Evolutionary conservation across 2,888 invertebrate species (phyloP).

Genomic region (Silvanus unidentatus): DNA sequence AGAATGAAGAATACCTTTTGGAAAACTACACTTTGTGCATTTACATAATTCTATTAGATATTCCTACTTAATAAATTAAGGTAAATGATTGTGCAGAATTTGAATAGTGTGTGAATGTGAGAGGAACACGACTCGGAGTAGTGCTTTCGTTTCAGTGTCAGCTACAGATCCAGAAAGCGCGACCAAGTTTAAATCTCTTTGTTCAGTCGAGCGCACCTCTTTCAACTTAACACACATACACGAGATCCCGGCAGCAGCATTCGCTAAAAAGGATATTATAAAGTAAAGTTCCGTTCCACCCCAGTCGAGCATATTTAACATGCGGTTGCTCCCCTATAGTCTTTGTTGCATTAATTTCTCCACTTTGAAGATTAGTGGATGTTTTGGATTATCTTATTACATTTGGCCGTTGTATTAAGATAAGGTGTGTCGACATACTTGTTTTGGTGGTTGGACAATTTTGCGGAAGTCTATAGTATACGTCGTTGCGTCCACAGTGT

Average conservation of each 20-base stretch:
- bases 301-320: conserved; percentile 6
- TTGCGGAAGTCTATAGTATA: too few species aligned
- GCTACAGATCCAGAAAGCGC: too few species aligned
- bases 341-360: conserved; percentile 8
- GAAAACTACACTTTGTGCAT: too few species aligned
- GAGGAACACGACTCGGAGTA: neutral
- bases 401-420: too few species aligned
- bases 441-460: too few species aligned
- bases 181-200: conserved; percentile 6
- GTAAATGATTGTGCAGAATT: conserved; percentile 7
- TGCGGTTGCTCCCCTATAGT: conserved; percentile 10
- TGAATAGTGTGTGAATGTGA: neutral
- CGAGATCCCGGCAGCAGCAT: too few species aligned
- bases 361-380: conserved; percentile 9
- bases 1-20: too few species aligned
- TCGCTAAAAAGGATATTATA: neutral
- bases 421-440: too few species aligned
- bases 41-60: too few species aligned
- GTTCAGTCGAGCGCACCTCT: conserved; percentile 10
- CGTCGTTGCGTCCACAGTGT: too few species aligned
- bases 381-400: conserved; percentile 10
- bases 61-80: conserved; percentile 7
- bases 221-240: neutral
- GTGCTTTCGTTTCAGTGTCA: too few species aligned
- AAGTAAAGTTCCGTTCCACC: neutral